These are phyloP conservation scores for Lucilia cuprina DNA, from an alignment of 1,140 invertebrate genomes.

Conservation along the genomic window DNA sequence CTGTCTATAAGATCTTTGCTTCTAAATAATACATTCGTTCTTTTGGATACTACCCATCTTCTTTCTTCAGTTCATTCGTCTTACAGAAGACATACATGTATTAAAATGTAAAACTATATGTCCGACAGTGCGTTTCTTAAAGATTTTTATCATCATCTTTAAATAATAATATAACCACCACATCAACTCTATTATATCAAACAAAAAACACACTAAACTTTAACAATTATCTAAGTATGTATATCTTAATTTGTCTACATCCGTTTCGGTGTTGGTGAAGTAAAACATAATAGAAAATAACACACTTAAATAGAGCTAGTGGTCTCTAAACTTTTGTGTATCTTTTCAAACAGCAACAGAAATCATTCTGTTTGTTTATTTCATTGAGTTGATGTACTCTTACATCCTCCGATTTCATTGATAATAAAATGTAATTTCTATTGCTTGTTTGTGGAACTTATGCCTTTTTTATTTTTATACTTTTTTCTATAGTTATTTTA, in stretches of 20 bases:
- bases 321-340: background rate
- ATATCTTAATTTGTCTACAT: constrained; percentile 26
- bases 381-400: background rate
- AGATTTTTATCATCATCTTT: constrained; percentile 1
- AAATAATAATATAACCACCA: background rate
- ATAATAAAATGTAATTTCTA: background rate
- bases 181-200: background rate
- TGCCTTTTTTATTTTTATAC: background rate
- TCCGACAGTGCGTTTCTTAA: background rate
- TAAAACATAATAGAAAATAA: background rate
- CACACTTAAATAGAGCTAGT: background rate
- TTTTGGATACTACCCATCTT: no score
- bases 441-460: background rate
- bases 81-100: no score
- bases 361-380: background rate
- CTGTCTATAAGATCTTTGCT: no score
- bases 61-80: no score
- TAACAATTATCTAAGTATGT: constrained; percentile 10
- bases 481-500: background rate
- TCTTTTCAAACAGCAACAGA: background rate
- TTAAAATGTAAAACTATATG: background rate
- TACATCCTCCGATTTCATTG: background rate
- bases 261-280: background rate
- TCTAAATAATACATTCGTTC: no score
- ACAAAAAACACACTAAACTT: background rate